A percentile compares a stretch with the other conserved stretches of the same genome.
These are phyloP conservation scores for Platygyra sinensis DNA, from an alignment of 64 coral and sea anemone genomes.

Conservation along the genomic window DNA sequence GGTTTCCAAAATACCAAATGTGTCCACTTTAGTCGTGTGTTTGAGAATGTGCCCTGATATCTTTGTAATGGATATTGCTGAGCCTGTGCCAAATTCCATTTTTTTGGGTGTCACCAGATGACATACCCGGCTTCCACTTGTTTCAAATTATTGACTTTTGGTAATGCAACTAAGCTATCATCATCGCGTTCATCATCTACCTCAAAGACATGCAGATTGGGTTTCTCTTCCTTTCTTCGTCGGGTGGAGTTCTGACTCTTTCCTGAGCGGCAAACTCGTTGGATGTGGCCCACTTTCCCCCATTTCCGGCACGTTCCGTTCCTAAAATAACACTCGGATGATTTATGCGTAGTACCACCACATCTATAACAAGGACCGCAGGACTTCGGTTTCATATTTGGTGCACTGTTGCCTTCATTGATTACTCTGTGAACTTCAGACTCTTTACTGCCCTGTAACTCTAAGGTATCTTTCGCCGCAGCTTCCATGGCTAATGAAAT, in stretches of 20 bases:
- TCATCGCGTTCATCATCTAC: neutral
- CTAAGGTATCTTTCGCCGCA: too few relatives aligned
- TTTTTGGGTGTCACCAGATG: neutral
- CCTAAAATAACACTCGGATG: neutral
- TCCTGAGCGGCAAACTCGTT: neutral
- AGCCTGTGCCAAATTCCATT: conserved; percentile 26
- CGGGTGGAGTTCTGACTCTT: neutral
- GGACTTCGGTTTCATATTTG: neutral
- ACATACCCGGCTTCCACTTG: neutral
- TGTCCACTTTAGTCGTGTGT: neutral
- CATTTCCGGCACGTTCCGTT: neutral
- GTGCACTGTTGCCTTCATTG: too few relatives aligned
- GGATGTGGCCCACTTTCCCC: conserved; percentile 1
- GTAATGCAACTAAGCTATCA: neutral
- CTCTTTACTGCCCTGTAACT: too few relatives aligned
- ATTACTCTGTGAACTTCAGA: too few relatives aligned
- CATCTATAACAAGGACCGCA: conserved; percentile 9
- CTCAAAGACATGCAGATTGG: neutral
- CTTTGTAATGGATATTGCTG: neutral
- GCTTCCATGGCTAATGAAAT: too few relatives aligned
- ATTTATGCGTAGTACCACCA: neutral
- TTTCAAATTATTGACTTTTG: neutral
- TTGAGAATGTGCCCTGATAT: neutral
- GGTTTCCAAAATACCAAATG: neutral
- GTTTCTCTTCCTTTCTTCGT: neutral